These are phyloP conservation scores for Diplodus sargus DNA, from an alignment of 2,797 vertebrate genomes.

Conservation along the genomic window DNA sequence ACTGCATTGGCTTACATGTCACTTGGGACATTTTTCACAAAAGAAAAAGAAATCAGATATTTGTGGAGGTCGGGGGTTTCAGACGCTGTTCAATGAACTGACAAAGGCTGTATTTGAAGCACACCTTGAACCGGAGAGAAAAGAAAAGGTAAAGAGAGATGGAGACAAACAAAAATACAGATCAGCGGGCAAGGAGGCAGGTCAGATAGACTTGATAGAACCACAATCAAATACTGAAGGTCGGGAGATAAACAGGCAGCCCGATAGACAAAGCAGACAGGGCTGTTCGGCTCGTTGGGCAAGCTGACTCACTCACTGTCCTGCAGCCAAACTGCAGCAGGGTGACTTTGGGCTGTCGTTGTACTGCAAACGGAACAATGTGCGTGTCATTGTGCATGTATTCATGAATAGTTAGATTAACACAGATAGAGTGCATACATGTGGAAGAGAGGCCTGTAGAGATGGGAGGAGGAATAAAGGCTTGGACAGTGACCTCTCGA, in stretches of 20 bases:
- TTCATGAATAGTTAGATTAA: conserved; percentile 49
- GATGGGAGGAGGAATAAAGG: conserved; percentile 18
- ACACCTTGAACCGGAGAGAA: conserved; percentile 5
- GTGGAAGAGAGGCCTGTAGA: conserved; percentile 49
- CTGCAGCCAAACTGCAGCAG: conserved; percentile 63
- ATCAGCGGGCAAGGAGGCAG: conserved; percentile 3
- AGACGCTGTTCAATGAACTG: neutral
- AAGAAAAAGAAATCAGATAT: neutral
- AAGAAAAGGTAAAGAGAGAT: neutral
- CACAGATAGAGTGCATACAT: conserved; percentile 47
- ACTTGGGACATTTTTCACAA: too few species aligned
- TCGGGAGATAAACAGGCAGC: conserved; percentile 50
- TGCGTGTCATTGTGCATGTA: conserved; percentile 52
- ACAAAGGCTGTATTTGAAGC: conserved; percentile 11
- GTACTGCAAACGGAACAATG: conserved; percentile 32
- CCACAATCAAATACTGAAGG: conserved; percentile 38
- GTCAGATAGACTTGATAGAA: conserved; percentile 34
- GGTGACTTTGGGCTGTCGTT: conserved; percentile 51
- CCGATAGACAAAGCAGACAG: conserved; percentile 58
- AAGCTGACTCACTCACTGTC: conserved; percentile 70
- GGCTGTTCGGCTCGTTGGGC: conserved; percentile 40
- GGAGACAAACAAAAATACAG: conserved; percentile 26
- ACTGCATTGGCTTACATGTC: neutral
- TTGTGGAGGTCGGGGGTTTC: neutral
- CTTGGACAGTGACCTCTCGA: conserved; percentile 42